phyloP scores from a whole-genome alignment of 1,140 invertebrate species.

The Laodelphax striatellus region DNA sequence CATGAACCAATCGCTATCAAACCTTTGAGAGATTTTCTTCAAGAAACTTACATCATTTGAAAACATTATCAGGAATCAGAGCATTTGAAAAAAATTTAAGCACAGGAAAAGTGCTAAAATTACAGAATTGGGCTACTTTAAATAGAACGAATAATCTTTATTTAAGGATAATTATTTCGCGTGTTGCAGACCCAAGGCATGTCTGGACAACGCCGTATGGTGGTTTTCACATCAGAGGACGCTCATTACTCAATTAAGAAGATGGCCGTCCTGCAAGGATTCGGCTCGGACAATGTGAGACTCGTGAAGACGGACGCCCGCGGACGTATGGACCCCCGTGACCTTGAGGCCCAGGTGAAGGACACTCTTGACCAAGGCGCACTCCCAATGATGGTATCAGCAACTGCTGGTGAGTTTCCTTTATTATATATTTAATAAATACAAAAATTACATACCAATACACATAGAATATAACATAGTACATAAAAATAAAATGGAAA shows the following conservation, averaged over 20 bases:
- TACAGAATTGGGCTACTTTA: too few species aligned
- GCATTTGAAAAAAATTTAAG: too few species aligned
- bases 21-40: too few species aligned
- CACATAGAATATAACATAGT: too few species aligned
- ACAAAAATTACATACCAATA: too few species aligned
- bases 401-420: constrained; percentile 68
- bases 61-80: too few species aligned
- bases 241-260: constrained; percentile 93
- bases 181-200: constrained; percentile 53
- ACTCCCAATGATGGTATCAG: constrained; percentile 76
- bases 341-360: constrained; percentile 61
- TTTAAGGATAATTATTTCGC: too few species aligned
- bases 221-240: constrained; percentile 77
- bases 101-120: too few species aligned
- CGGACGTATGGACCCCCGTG: constrained; percentile 66
- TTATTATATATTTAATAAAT: background rate
- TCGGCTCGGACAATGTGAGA: constrained; percentile 68
- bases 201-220: constrained; percentile 48
- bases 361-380: constrained; percentile 49
- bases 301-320: constrained; percentile 51
- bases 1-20: too few species aligned
- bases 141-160: too few species aligned
- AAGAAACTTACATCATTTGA: too few species aligned
- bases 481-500: too few species aligned
- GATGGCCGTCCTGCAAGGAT: constrained; percentile 61